phyloP scores from a whole-genome alignment of 2,797 vertebrate species.

The Alca torda region DNA sequence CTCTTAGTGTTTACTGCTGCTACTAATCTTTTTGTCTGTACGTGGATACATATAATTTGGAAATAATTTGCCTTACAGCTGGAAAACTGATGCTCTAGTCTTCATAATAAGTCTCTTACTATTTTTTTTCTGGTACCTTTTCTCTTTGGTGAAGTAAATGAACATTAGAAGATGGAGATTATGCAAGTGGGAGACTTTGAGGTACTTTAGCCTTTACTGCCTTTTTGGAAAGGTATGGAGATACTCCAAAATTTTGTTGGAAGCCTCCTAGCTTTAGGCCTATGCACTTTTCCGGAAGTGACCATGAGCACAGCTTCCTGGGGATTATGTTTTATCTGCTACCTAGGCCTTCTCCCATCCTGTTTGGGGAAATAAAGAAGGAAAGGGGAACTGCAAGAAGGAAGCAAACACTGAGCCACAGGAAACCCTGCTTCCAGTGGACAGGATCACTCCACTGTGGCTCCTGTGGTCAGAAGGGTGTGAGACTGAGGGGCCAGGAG shows the following conservation, averaged over 20 bases:
- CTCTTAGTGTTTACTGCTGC: neutral
- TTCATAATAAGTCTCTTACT: rapidly evolving
- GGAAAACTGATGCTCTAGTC: neutral
- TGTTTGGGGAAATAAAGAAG: neutral
- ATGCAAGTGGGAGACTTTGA: neutral
- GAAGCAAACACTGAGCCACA: neutral
- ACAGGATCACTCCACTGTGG: neutral
- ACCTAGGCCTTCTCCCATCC: neutral
- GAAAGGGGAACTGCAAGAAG: neutral
- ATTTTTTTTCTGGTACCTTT: neutral
- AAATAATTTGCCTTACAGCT: neutral
- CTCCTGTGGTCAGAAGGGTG: neutral
- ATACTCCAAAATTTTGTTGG: neutral
- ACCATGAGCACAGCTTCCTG: neutral
- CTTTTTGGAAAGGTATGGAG: neutral
- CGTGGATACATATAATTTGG: rapidly evolving
- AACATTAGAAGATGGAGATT: neutral
- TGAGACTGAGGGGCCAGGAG: neutral
- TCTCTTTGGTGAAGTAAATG: neutral
- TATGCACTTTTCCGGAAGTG: neutral
- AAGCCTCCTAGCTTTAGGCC: neutral
- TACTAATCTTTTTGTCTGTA: neutral
- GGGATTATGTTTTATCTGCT: neutral
- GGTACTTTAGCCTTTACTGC: neutral
- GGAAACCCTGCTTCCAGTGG: neutral